A percentile compares a stretch with the other conserved stretches of the same genome.
phyloP scores from a whole-genome alignment of 2,113 vertebrate genomes.

The Neodontobutis hainanensis region DNA sequence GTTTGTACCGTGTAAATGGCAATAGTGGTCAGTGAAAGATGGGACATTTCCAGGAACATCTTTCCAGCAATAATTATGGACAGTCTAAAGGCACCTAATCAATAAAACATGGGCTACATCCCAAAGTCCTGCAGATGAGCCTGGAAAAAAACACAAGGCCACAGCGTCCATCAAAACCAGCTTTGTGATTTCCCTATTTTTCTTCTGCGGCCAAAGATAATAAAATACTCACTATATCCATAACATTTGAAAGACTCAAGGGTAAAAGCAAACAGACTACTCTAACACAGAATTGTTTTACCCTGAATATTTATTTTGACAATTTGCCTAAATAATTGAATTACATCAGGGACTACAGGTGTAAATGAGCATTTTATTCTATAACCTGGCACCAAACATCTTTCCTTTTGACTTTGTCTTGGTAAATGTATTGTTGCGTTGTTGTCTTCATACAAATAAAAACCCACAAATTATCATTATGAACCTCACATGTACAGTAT shows the following conservation, averaged over 20 bases:
- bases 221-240: not conserved
- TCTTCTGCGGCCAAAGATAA: not conserved
- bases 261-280: constrained; percentile 51
- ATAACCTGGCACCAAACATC: no score
- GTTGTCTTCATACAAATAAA: no score
- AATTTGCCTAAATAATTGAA: not conserved
- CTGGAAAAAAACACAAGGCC: constrained; percentile 66
- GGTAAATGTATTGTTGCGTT: no score
- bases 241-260: constrained; percentile 41
- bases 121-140: constrained; percentile 25
- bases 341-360: not conserved
- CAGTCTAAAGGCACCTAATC: constrained; percentile 27
- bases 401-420: no score
- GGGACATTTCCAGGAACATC: constrained; percentile 21
- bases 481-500: no score
- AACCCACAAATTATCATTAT: no score
- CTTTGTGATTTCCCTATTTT: constrained; percentile 33
- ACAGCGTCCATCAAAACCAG: constrained; percentile 50
- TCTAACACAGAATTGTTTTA: constrained; percentile 1
- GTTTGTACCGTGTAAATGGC: constrained; percentile 3
- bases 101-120: constrained; percentile 55
- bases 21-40: not conserved
- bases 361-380: no score
- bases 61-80: constrained; percentile 18
- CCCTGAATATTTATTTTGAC: not conserved